Evolutionary conservation across 2,797 vertebrate species (phyloP).

Genomic region (Ctenochaetus hawaiiensis): DNA sequence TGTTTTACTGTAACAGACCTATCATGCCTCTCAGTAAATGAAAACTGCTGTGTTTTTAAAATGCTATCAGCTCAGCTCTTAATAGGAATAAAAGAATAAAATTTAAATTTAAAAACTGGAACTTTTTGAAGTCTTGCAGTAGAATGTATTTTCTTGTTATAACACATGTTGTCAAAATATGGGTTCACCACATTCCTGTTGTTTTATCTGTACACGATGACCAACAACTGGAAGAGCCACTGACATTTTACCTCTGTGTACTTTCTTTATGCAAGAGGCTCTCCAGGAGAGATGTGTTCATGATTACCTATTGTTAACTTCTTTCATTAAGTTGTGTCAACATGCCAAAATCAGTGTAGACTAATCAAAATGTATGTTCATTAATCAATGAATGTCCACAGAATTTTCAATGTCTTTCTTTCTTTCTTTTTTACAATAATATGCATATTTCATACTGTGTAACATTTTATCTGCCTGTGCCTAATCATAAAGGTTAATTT

Average conservation of each 20-base stretch:
- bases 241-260: conserved; percentile 43
- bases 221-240: conserved; percentile 20
- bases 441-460: neutral
- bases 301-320: conserved; percentile 35
- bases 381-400: neutral
- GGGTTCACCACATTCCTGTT: conserved; percentile 35
- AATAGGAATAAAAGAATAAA: conserved; percentile 16
- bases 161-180: conserved; percentile 9
- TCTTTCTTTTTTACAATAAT: neutral
- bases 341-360: conserved; percentile 7
- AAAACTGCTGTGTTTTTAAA: conserved; percentile 29
- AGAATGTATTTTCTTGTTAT: conserved; percentile 20
- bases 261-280: conserved; percentile 39
- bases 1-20: conserved; percentile 45
- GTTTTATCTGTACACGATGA: conserved; percentile 21
- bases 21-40: conserved; percentile 11
- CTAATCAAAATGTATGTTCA: neutral
- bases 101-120: conserved; percentile 27
- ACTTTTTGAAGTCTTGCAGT: conserved; percentile 9
- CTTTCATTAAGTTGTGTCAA: conserved; percentile 32
- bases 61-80: conserved; percentile 18
- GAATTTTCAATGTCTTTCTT: neutral
- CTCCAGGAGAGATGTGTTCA: conserved; percentile 39
- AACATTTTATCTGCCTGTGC: conserved; percentile 4
- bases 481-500: conserved; percentile 10